Base-by-base conservation (phyloP, 2,888 invertebrate genomes). In the Alsophila aescularia region DNA sequence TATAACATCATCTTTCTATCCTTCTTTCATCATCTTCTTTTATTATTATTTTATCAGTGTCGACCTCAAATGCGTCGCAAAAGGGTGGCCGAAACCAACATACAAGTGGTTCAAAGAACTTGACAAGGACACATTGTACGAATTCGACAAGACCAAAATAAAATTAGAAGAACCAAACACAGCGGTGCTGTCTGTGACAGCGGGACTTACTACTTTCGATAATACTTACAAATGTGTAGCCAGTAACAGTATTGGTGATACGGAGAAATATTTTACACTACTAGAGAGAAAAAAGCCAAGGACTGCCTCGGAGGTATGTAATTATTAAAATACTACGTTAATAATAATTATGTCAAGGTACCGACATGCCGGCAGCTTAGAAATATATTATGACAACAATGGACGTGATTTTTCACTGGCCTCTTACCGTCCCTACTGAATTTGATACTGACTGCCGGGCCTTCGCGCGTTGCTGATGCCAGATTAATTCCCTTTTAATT, bases 101-200 rank as follows among this genome's bases (percentile, higher is more conserved):
- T 90, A 83, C 55, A 77, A 77, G 58, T 86, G 85, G 82, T 85
- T 81, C 56, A 75, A 77, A 58, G 79, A 80, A 24, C 51, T 73
- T 0, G 71, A 67, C 2, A 72, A 75, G 5, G 70, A 75, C 8
- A 62, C 73, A 0, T 57, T 85, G 15, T 67, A 70, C 1, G 83
- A 84, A 57, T 79, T 74, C 31, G 66, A 85, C 12, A 64, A 76
- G 24, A 74, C 77, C 8, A 73, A 79, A 35, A 76, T 85, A n/a
- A 68, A 62, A 31, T 41, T 71, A 1, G 77, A 81, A 5, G 77
- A 79, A 3, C 71, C 61, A 0, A 63, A 71, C 12, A 64, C 70
- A 47, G 79, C 86, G 0, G 59, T 74, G 2, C 62, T 87, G 6
- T 66, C 71, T 0, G 52, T 88, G 1, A 64, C 62, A 6, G 82